Evolutionary conservation across 2,888 invertebrate species (phyloP).

Genomic region (Perizoma flavofasciatum): DNA sequence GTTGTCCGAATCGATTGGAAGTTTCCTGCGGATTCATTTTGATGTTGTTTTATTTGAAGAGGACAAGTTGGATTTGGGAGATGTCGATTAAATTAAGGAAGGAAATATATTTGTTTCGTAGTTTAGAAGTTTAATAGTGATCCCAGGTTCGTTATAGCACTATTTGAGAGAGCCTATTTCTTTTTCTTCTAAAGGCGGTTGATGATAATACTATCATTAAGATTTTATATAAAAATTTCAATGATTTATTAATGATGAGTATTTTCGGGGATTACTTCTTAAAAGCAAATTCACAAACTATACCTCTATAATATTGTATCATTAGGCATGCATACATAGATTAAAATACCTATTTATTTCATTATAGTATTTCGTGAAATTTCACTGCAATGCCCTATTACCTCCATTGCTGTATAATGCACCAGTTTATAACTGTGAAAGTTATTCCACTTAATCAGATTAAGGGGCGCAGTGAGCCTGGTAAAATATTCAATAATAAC

Average conservation of each 20-base stretch:
- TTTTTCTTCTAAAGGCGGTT: too few relatives aligned
- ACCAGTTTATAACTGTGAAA: conserved; percentile 21
- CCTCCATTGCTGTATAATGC: conserved; percentile 22
- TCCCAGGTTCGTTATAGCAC: not conserved
- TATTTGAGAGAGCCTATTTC: too few relatives aligned
- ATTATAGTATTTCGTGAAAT: not conserved
- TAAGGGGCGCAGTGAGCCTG: conserved; percentile 25
- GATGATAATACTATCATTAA: too few relatives aligned
- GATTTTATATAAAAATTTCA: too few relatives aligned
- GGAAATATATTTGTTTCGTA: not conserved
- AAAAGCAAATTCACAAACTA: too few relatives aligned
- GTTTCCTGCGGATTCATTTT: conserved; percentile 47
- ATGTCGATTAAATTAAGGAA: conserved; percentile 15
- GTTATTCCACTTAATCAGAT: conserved; percentile 31
- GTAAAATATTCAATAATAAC: conserved; percentile 34
- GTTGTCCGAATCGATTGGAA: conserved; percentile 54
- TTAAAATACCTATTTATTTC: not conserved
- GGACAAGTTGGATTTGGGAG: conserved; percentile 11
- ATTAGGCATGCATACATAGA: too few relatives aligned
- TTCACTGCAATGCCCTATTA: conserved; percentile 11
- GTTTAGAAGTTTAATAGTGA: not conserved
- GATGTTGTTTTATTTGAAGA: conserved; percentile 41
- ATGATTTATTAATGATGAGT: too few relatives aligned
- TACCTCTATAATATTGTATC: too few relatives aligned
- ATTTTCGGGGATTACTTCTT: too few relatives aligned